Evolutionary conservation across 2,888 invertebrate species (phyloP), one percentile per base, ranked within the genome.

Genomic region (Zhuqinia jingwanae): DNA sequence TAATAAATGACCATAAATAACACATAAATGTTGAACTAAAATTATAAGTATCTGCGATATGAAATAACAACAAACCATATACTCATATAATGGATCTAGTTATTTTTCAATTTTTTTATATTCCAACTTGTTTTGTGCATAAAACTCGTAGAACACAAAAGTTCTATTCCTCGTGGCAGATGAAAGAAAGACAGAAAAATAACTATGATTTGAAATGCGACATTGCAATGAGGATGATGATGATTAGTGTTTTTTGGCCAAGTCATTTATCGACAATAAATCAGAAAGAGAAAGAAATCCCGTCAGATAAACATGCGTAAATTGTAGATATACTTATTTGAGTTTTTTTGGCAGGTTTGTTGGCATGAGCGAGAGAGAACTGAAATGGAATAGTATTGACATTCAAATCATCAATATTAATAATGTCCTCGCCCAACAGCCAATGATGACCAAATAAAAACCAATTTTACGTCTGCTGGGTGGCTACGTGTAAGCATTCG

Each of bases 211-310:
- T 60, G 27, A 15, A 60, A 65, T 60, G 3, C 8, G 8, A 36
- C 36, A 36, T 8, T 36, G 3, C 36, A 36, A 36, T 36, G 36
- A 36, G 3, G 60, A 60, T 15, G 27, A 65, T 65, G n/a, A 65
- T 6, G 11, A 25, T 58, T 1, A 25, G 3, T 56, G 25, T 30
- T 78, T 63, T 81, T 73, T 58, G 30, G 58, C 42, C 50, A 27
- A 63, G 82, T 82, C 82, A 82, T 75, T 73, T 75, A 82, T 75
- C 82, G 75, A n/a, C 82, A 50, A 82, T 82, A 82, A 82, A 75
- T 82, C 82, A 82, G 58, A 30, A 80, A 70, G 58, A 42, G 63
- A 63, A 22, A 8, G 53, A 65, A 30, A 45, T 60, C 82, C 60
- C 60, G 56, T 42, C 8, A 63, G 25, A 47, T 13, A n/a, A n/a